Percentiles rank a stretch among this genome's conserved stretches.
Conservation (phyloP, 2,797 vertebrate species). For the Thripadectes ignobilis region DNA sequence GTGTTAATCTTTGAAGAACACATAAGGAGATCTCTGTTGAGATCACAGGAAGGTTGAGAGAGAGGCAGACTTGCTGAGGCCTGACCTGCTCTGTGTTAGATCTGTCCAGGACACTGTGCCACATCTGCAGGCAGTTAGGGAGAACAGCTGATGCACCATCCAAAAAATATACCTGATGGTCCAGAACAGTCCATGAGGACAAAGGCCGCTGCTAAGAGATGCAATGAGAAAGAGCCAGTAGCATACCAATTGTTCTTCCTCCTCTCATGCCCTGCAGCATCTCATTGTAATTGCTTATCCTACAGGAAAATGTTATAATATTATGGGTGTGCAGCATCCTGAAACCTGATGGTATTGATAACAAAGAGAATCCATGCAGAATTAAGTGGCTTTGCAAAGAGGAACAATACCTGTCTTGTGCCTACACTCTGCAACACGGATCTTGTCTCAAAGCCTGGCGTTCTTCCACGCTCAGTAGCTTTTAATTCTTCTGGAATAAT, state of each 20-base stretch:
- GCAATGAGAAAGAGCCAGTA: not conserved
- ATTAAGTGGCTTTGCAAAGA: conserved; percentile 12
- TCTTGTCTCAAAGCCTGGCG: not conserved
- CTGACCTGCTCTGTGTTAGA: not conserved
- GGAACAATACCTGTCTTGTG: not conserved
- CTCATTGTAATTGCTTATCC: not conserved
- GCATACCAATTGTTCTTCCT: not conserved
- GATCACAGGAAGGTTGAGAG: not conserved
- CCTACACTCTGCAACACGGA: accelerated
- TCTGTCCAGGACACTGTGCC: not conserved
- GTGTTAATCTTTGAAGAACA: not conserved
- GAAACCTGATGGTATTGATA: not conserved
- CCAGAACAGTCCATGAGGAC: not conserved
- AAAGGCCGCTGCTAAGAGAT: not conserved
- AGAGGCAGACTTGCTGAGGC: not conserved
- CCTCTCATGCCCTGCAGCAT: not conserved
- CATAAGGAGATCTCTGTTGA: not conserved
- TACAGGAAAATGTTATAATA: not conserved
- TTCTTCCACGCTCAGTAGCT: not conserved
- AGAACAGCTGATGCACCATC: not conserved
- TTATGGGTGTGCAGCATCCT: not conserved
- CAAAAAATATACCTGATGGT: not conserved
- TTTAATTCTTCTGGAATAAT: not conserved
- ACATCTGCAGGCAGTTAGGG: not conserved
- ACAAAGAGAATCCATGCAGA: not conserved